Conservation (phyloP, 2,113 vertebrate genomes). For the Grallaria varia region DNA sequence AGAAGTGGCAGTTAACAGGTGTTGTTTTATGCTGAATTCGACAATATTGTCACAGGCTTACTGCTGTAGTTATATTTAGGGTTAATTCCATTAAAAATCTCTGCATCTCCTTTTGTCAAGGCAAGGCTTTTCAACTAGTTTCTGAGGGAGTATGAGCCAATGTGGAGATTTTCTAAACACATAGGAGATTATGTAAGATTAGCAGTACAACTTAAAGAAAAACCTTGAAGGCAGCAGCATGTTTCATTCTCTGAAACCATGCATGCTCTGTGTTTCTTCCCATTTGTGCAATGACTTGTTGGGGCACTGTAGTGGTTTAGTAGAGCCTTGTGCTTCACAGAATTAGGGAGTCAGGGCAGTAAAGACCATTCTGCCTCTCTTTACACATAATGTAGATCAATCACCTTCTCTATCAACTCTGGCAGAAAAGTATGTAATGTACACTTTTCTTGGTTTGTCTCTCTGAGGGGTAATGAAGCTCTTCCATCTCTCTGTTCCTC, state of each 20-base stretch:
- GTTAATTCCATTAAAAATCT: neutral
- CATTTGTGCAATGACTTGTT: rapidly evolving
- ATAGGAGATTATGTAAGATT: neutral
- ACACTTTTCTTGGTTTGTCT: neutral
- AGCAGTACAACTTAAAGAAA: neutral
- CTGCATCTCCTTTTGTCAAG: neutral
- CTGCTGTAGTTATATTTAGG: neutral
- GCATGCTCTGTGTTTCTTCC: neutral
- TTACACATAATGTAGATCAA: neutral
- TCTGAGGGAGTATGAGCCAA: neutral
- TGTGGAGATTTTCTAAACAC: neutral
- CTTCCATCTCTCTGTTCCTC: neutral
- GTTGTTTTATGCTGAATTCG: neutral
- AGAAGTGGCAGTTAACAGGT: neutral
- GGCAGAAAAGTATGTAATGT: neutral
- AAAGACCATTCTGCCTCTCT: neutral
- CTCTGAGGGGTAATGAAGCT: neutral
- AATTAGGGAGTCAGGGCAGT: neutral
- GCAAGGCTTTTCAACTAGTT: neutral
- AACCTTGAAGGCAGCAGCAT: neutral
- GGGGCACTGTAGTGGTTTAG: rapidly evolving
- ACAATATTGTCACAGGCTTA: neutral
- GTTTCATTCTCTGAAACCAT: neutral
- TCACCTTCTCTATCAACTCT: neutral
- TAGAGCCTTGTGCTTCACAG: neutral